phyloP scores from a whole-genome alignment of 2,888 invertebrate genomes.

The Sabatieria punctata region DNA sequence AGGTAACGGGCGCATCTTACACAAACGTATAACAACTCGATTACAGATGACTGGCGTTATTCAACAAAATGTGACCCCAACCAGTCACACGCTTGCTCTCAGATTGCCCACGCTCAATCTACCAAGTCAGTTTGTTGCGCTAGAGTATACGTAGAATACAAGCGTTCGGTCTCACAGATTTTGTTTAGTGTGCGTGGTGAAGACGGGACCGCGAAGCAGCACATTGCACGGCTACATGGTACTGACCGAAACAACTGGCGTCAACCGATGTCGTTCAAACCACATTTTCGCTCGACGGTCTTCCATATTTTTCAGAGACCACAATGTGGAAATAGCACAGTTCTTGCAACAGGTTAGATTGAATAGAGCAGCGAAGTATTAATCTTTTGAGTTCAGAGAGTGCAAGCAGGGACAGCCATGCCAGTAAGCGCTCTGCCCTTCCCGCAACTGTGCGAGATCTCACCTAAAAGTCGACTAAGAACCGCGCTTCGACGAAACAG shows the following conservation, averaged over 20 bases:
- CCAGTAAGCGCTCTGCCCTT: conserved; percentile 1
- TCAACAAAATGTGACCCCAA: too few species aligned
- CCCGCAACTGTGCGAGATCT: conserved; percentile 3
- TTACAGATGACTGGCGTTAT: too few species aligned
- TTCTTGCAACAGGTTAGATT: conserved; percentile 2
- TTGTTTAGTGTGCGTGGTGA: conserved; percentile 5
- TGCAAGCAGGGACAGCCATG: neutral
- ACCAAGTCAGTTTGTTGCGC: too few species aligned
- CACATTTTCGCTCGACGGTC: conserved; percentile 5
- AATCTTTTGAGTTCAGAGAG: neutral
- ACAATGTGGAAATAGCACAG: neutral
- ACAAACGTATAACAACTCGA: too few species aligned
- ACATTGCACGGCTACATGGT: conserved; percentile 3
- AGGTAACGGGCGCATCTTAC: too few species aligned
- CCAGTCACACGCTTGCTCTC: too few species aligned
- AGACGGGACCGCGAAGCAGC: neutral
- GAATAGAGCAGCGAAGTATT: neutral
- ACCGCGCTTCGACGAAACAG: too few species aligned
- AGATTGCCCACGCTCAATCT: too few species aligned
- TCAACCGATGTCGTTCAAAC: conserved; percentile 2
- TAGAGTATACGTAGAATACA: too few species aligned
- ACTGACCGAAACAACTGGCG: conserved; percentile 4
- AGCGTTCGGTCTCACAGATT: too few species aligned
- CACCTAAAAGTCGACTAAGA: too few species aligned
- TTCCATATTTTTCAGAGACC: conserved; percentile 2